Evolutionary conservation across 2,888 invertebrate genomes (phyloP), one percentile per base, ranked within the genome.

Genomic region (Hecatera dysodea): DNA sequence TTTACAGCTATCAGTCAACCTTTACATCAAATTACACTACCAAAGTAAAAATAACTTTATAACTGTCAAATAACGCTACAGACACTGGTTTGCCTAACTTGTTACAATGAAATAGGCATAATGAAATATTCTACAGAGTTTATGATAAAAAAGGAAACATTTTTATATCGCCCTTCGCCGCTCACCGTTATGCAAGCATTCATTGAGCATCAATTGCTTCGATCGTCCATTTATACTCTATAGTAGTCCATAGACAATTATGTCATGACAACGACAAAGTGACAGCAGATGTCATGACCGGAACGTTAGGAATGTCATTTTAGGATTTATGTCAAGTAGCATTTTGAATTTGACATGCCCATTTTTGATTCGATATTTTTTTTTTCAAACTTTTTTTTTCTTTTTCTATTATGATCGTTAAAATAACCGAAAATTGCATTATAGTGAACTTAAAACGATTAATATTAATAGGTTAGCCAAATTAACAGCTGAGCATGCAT

Each of bases 61-160:
- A 76, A 84, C 73, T 81, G 86, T 87, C 86, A 88, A 85, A 82
- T 65, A 75, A 87, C 87, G 88, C 86, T 87, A 88, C 74, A 72
- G 72, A 74, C 63, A 52, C 55, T 67, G 52, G 63, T 73, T 63
- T 71, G 86, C 87, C 87, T 90, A 90, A 88, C 82, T 80, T 80
- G 78, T 84, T 91, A 92, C 86, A 91, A 91, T 92, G 90, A 92
- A 93, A 89, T 93, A 92, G 90, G 91, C 91, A 90, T 93, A 90
- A 90, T 90, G 85, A 90, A 91, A 83, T 90, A 90, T 89, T 78
- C 92, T 93, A 93, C 91, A 88, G 86, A 92, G 80, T 91, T 85
- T 90, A 90, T 87, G 88, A 88, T 89, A 88, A 87, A 90, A 91
- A 91, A 90, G 87, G 86, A 90, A 89, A 88, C 84, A 74, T 85